Conservation (phyloP, 2,888 invertebrate species). For the Microctonus aethiopoides region DNA sequence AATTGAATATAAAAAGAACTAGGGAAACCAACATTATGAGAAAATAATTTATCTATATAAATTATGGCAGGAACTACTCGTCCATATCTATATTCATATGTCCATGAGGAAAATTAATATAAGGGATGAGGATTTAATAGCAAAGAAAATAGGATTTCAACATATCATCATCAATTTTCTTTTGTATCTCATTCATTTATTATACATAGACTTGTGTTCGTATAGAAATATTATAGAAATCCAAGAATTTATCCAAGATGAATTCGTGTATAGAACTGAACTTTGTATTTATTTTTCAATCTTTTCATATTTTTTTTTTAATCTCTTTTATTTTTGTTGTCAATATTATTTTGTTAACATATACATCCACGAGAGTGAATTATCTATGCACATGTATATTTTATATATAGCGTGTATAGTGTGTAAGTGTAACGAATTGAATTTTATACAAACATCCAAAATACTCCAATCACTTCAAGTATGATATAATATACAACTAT, state of each 20-base stretch:
- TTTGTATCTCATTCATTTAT: conserved; percentile 47
- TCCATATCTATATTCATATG: no score
- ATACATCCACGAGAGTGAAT: conserved; percentile 46
- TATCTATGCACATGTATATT: conserved; percentile 31
- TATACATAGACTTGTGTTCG: conserved; percentile 60
- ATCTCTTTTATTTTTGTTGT: conserved; percentile 8
- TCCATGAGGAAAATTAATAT: no score
- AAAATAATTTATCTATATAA: no score
- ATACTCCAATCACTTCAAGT: conserved; percentile 35
- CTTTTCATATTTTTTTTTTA: conserved; percentile 12
- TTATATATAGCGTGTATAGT: no score
- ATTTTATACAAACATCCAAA: conserved; percentile 47
- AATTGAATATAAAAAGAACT: no score
- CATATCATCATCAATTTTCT: no score
- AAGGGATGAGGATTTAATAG: no score
- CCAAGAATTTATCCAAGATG: conserved; percentile 40
- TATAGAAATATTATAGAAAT: conserved; percentile 66
- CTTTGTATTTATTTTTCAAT: no score
- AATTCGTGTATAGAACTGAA: conserved; percentile 2
- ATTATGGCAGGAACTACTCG: no score
- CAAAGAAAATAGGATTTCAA: no score
- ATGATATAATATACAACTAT: conserved; percentile 27
- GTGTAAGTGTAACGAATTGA: conserved; percentile 40
- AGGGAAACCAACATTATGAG: no score
- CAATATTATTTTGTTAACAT: conserved; percentile 31